phyloP scores from a whole-genome alignment of 2,888 invertebrate genomes.

The Ophonus ardosiacus region DNA sequence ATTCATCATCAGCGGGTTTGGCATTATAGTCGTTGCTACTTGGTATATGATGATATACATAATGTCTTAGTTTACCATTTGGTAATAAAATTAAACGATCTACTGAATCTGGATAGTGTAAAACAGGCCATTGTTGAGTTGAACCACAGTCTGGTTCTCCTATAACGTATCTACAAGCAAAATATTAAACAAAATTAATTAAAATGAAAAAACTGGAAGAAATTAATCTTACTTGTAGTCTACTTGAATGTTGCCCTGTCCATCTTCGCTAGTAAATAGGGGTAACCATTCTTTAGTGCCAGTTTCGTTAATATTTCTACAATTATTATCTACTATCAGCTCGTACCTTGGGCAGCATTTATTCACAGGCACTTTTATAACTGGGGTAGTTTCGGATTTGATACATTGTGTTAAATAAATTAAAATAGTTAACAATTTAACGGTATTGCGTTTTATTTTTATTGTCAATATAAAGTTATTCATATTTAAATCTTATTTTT shows the following conservation, averaged over 20 bases:
- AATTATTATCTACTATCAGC: slow-evolving; percentile 82
- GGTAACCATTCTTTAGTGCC: slow-evolving; percentile 81
- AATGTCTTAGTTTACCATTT: slow-evolving; percentile 86
- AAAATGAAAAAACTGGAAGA: slow-evolving; percentile 2
- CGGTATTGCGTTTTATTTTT: slow-evolving; percentile 47
- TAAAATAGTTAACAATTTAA: slow-evolving; percentile 20
- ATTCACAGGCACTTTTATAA: slow-evolving; percentile 79
- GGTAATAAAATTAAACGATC: slow-evolving; percentile 82
- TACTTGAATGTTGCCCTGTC: slow-evolving; percentile 78
- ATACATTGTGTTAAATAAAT: slow-evolving; percentile 37
- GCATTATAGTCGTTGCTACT: slow-evolving; percentile 75
- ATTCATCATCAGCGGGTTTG: slow-evolving; percentile 72
- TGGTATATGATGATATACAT: slow-evolving; percentile 79
- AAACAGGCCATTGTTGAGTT: slow-evolving; percentile 84
- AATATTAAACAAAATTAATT: slow-evolving; percentile 13
- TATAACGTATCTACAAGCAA: slow-evolving; percentile 77
- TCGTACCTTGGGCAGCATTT: slow-evolving; percentile 89
- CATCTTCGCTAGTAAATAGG: slow-evolving; percentile 82
- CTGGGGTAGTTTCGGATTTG: slow-evolving; percentile 10
- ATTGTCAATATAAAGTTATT: slow-evolving; percentile 21
- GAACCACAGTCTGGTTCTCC: slow-evolving; percentile 85
- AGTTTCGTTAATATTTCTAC: slow-evolving; percentile 81
- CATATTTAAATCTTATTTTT: slow-evolving; percentile 50
- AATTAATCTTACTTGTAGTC: slow-evolving; percentile 71
- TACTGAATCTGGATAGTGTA: slow-evolving; percentile 80